Percentiles rank a stretch among this genome's conserved stretches.
Evolutionary conservation across 2,113 vertebrate species (phyloP).

Genomic region (Trichechus manatus): DNA sequence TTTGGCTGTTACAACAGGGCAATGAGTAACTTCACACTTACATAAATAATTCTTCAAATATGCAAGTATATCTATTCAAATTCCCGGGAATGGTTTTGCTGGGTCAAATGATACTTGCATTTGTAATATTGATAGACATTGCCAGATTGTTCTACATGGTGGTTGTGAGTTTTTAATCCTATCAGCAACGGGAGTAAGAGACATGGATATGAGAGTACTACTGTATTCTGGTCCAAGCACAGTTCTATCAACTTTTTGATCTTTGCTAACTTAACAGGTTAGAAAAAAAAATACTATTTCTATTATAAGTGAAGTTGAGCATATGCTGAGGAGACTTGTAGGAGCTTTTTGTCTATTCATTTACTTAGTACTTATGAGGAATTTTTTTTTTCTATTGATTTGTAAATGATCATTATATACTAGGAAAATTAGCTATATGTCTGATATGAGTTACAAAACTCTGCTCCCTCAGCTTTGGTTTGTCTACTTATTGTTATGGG

Average conservation of each 20-base stretch:
- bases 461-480: not conserved
- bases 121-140: not conserved
- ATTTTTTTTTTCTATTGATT: slow-evolving; percentile 33
- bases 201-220: not conserved
- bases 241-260: not conserved
- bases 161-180: not conserved
- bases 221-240: not conserved
- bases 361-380: not conserved
- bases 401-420: not conserved
- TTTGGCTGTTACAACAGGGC: not conserved
- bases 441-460: not conserved
- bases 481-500: not conserved
- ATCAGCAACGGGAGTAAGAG: not conserved
- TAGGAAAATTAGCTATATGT: not conserved
- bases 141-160: not conserved
- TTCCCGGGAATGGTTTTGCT: not conserved
- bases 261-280: slow-evolving; percentile 6
- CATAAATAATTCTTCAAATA: not conserved
- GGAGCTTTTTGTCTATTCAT: not conserved
- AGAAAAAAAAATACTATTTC: not conserved
- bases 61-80: not conserved
- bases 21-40: not conserved
- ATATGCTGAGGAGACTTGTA: not conserved
- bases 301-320: not conserved
- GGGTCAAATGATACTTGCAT: not conserved